phyloP scores from a whole-genome alignment of 1,140 invertebrate species.

The Belonocnema kinseyi region DNA sequence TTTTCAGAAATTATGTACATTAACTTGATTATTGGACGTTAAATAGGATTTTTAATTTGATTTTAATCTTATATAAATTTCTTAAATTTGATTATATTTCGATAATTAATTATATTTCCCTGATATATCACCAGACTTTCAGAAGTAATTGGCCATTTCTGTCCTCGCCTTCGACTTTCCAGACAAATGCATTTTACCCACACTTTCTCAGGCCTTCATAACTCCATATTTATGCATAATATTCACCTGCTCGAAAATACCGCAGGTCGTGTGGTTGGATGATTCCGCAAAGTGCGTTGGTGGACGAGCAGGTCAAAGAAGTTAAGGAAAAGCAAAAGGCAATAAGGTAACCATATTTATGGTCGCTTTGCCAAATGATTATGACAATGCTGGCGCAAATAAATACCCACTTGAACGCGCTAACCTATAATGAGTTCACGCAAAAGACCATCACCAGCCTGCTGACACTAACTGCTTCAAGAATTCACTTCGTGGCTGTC shows the following conservation, averaged over 20 bases:
- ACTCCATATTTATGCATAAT: constrained; percentile 59
- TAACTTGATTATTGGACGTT: not conserved
- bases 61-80: no score
- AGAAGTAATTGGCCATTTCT: not conserved
- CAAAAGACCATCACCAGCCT: constrained; percentile 34
- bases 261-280: not conserved
- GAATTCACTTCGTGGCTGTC: constrained; percentile 47
- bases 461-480: constrained; percentile 57
- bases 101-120: not conserved
- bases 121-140: not conserved
- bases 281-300: constrained; percentile 5
- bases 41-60: no score
- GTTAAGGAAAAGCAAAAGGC: constrained; percentile 38
- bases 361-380: constrained; percentile 59
- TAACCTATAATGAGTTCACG: constrained; percentile 45
- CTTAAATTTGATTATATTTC: not conserved
- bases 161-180: constrained; percentile 48
- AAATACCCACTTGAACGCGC: constrained; percentile 53
- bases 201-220: not conserved
- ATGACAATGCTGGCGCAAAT: constrained; percentile 59
- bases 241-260: constrained; percentile 52
- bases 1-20: no score
- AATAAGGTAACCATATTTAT: constrained; percentile 60
- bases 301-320: constrained; percentile 40
- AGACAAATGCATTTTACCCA: constrained; percentile 39